Conservation (phyloP, 2,113 vertebrate species). For the Ia io region DNA sequence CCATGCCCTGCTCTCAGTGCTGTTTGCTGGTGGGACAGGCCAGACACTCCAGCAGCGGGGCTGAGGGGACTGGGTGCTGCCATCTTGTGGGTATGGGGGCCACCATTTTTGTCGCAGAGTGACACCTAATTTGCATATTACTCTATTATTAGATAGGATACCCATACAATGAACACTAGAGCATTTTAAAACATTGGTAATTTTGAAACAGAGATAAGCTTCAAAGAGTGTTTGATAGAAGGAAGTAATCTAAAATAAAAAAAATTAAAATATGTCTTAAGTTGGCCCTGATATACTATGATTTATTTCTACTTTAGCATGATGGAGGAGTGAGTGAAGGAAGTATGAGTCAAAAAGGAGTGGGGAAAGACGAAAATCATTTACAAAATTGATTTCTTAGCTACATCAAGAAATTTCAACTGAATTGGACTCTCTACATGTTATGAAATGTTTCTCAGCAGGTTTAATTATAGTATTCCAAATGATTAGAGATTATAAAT, state of each 20-base stretch:
- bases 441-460: neutral
- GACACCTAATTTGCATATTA: no score
- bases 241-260: neutral
- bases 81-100: no score
- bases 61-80: no score
- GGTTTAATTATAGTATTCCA: neutral
- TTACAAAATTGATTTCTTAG: neutral
- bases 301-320: neutral
- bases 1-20: no score
- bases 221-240: neutral
- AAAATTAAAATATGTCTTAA: slow-evolving; percentile 3
- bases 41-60: no score
- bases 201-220: neutral
- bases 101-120: no score
- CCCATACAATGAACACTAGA: neutral
- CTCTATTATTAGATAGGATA: no score
- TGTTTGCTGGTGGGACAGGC: no score
- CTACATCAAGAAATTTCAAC: neutral
- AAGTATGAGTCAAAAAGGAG: neutral
- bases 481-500: neutral
- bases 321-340: neutral
- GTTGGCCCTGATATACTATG: neutral
- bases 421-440: neutral
- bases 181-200: neutral
- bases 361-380: neutral